These are phyloP conservation scores for Chrysolina americana DNA, from an alignment of 2,888 invertebrate species.

Conservation along the genomic window DNA sequence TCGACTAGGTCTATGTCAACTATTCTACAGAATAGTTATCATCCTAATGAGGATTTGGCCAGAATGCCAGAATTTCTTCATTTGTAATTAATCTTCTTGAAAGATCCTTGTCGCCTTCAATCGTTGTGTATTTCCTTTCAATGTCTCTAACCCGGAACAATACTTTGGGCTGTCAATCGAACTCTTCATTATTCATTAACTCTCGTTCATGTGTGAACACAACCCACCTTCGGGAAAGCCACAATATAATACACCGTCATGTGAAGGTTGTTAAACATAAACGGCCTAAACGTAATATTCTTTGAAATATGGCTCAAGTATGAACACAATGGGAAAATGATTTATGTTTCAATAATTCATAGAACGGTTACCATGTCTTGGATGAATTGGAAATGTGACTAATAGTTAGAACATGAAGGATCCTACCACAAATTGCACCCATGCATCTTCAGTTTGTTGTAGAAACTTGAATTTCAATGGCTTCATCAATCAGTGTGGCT, in stretches of 20 bases:
- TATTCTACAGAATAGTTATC: too few species aligned
- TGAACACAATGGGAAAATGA: slow-evolving; percentile 11
- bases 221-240: slow-evolving; percentile 2
- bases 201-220: not conserved
- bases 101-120: too few species aligned
- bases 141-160: not conserved
- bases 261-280: not conserved
- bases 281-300: not conserved
- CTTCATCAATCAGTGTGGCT: too few species aligned
- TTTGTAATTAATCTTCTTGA: too few species aligned
- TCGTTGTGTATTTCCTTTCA: too few species aligned
- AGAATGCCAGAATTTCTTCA: too few species aligned
- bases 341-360: slow-evolving; percentile 19
- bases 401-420: not conserved
- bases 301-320: slow-evolving; percentile 5
- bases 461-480: too few species aligned
- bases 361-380: not conserved
- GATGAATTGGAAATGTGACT: not conserved
- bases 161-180: not conserved
- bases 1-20: too few species aligned
- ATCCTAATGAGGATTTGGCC: too few species aligned
- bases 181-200: not conserved
- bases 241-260: not conserved
- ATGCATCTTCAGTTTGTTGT: too few species aligned
- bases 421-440: too few species aligned